Base-by-base conservation (phyloP, 2,888 invertebrate genomes). In the Tachina fera region DNA sequence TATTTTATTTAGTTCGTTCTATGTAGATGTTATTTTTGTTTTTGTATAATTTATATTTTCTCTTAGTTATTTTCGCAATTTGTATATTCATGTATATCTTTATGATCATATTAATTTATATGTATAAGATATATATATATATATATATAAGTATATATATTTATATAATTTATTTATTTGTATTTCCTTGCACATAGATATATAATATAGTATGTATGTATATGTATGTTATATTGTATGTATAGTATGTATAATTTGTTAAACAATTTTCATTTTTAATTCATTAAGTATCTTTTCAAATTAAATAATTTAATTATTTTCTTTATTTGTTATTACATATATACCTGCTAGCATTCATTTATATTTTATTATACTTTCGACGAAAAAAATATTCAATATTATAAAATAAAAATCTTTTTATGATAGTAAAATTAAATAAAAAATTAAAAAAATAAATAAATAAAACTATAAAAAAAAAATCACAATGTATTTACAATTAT, bases 301-400 rank as follows among this genome's bases (percentile, higher is more conserved):
- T 71, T 72, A 77, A 83, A 74, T 74, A 83, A 80, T 80, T 81
- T 74, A 83, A 83, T 83, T 80, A 80, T 72, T 79, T 83, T 74
- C 14, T 79, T 79, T 13, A 31, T 65, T 43, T 49, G n/a, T 53
- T 65, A 39, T 63, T 39, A 22, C 22, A 22, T 22, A 41, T 60
- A 75, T 79, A 68, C 75, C 79, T 79, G 76, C 72, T 80, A 83
- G 80, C 68, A 68, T 51, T 70, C 76, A 39, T 70, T 74, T 61
- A 31, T 39, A n/a, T 74, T 61, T 16, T 39, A n/a, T 39, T 76
- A 76, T 74, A 45, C 9, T 41, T 51, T 9, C 51, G 43, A 49
- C 16, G 43, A 61, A 70, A 61, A 70, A 61, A 51, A 43, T 49
- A 67, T 76, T 75, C 56, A 9, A 31, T 74, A n/a, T 67, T 60